These are phyloP conservation scores for Pandemis cinnamomeana DNA, from an alignment of 2,888 invertebrate genomes.

Conservation along the genomic window DNA sequence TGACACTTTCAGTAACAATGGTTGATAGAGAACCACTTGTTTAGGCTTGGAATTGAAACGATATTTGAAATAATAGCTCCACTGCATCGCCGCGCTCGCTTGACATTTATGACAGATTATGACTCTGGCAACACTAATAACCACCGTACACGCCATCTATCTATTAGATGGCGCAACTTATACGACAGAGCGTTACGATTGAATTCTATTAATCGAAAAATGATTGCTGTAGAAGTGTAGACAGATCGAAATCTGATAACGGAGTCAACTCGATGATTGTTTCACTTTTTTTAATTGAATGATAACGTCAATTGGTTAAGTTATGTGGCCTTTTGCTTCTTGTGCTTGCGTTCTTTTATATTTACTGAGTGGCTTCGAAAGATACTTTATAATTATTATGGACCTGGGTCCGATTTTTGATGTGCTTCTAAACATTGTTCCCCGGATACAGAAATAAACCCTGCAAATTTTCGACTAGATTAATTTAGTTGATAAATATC, in stretches of 20 bases:
- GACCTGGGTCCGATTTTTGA: no score
- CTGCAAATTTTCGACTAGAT: no score
- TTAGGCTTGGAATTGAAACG: slow-evolving; percentile 69
- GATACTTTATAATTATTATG: no score
- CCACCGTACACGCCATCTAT: slow-evolving; percentile 76
- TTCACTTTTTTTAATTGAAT: slow-evolving; percentile 43
- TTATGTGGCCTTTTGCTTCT: background rate
- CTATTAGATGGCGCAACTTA: slow-evolving; percentile 75
- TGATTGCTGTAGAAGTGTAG: slow-evolving; percentile 57
- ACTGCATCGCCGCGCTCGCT: slow-evolving; percentile 65
- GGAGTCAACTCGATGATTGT: slow-evolving; percentile 50
- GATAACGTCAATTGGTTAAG: slow-evolving; percentile 6
- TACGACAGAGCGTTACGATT: slow-evolving; percentile 67
- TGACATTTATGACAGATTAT: slow-evolving; percentile 83
- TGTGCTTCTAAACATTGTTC: no score
- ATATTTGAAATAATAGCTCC: slow-evolving; percentile 71
- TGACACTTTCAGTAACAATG: slow-evolving; percentile 70
- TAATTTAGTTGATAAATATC: no score
- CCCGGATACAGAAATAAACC: no score
- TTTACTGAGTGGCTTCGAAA: no score
- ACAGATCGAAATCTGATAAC: slow-evolving; percentile 58
- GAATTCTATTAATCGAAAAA: slow-evolving; percentile 73
- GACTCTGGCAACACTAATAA: slow-evolving; percentile 75
- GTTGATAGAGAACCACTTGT: slow-evolving; percentile 69
- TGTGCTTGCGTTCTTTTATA: background rate